phyloP scores from a whole-genome alignment of 64 coral and sea anemone genomes.

The Actinia tenebrosa region DNA sequence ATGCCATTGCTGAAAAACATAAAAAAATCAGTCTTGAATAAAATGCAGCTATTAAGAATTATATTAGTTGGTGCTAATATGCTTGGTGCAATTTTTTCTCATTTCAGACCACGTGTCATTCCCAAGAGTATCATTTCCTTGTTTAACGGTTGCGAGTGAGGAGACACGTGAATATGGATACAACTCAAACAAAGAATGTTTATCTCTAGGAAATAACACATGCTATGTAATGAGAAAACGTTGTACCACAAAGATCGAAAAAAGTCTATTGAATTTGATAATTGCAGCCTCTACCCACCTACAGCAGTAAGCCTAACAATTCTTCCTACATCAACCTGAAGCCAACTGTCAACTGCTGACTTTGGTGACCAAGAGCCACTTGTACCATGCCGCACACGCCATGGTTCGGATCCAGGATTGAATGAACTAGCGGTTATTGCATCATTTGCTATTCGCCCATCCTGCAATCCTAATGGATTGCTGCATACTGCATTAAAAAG shows the following conservation, averaged over 20 bases:
- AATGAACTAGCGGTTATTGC: constrained; percentile 32
- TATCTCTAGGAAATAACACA: too few species aligned
- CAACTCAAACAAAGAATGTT: too few species aligned
- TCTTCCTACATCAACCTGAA: not conserved
- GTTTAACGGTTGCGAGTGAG: too few species aligned
- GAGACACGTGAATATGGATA: too few species aligned
- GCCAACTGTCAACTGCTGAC: not conserved
- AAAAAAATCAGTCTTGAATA: not conserved
- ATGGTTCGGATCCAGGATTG: constrained; percentile 50
- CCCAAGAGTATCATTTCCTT: too few species aligned
- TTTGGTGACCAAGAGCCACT: not conserved
- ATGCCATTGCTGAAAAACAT: not conserved
- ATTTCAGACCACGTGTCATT: too few species aligned
- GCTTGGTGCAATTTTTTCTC: too few species aligned
- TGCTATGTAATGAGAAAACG: too few species aligned
- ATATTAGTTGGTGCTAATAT: too few species aligned
- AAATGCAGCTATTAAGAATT: not conserved
- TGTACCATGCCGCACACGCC: constrained; percentile 17
- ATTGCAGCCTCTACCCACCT: not conserved
- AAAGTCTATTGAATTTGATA: too few species aligned
- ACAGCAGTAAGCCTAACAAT: not conserved
- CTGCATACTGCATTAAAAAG: constrained; percentile 17
- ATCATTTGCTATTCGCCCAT: constrained; percentile 33
- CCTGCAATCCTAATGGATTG: constrained; percentile 33
- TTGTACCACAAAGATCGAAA: too few species aligned